Evolutionary conservation across 2,888 invertebrate species (phyloP).

Genomic region (Cyclophora albipunctata): DNA sequence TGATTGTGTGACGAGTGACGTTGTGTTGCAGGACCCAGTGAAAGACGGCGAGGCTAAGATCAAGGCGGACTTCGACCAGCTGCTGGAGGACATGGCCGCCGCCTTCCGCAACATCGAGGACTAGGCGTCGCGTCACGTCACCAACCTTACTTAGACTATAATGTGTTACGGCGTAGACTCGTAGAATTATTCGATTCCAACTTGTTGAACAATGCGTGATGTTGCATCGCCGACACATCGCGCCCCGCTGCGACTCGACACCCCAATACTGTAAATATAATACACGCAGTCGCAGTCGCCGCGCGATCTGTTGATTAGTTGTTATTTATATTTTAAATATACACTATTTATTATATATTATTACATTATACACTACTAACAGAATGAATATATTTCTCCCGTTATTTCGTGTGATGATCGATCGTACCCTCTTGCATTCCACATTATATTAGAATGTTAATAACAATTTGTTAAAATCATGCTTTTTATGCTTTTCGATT

Average conservation of each 20-base stretch:
- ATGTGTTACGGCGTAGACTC: not conserved
- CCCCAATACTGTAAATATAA: conserved; percentile 30
- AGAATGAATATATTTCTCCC: conserved; percentile 44
- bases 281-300: conserved; percentile 14
- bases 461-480: conserved; percentile 23
- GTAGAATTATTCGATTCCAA: conserved; percentile 1
- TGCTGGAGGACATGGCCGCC: conserved; percentile 97
- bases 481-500: conserved; percentile 30
- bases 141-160: not conserved
- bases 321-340: conserved; percentile 46
- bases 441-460: conserved; percentile 47
- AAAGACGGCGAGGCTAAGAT: conserved; percentile 99
- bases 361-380: conserved; percentile 34
- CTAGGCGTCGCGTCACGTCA: conserved; percentile 63
- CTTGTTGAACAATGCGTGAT: too few species aligned
- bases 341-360: conserved; percentile 39
- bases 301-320: conserved; percentile 28
- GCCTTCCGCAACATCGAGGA: conserved; percentile 99
- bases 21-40: conserved; percentile 88
- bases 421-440: conserved; percentile 65
- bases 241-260: not conserved
- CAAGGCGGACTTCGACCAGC: conserved; percentile 96
- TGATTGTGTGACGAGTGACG: too few species aligned
- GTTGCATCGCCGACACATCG: not conserved
- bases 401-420: conserved; percentile 37